Base-by-base conservation (phyloP, 1,140 invertebrate species). In the Parapsyche elsis region DNA sequence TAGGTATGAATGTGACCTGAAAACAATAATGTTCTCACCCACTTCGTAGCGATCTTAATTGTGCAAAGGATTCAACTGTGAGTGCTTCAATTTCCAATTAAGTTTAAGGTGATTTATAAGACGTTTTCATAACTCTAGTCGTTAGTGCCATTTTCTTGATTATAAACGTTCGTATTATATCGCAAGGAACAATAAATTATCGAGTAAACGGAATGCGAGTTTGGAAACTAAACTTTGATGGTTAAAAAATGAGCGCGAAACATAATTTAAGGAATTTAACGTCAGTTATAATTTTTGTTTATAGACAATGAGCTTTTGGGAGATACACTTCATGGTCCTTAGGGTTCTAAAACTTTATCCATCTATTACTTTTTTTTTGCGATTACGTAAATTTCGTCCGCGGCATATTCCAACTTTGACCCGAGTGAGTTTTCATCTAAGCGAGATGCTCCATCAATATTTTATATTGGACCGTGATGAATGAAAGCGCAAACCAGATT, bases 261-360 rank as follows among this genome's bases (percentile, higher is more conserved):
- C 57, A 61, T 19, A 61, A 61, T 61, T 61, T 61, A 61, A 19
- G 57, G 5, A 21, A 19, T 61, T 61, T 61, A 16, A 61, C 57
- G 1, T 21, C 14, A 23, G 74, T 23, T 19, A 59, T 76, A 76
- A 76, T 76, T 76, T 76, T 76, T 76, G 74, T 76, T 76, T 76
- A 76, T 76, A 61, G 74, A 24, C 74, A 49, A 76, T 49, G 74
- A 76, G 74, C 44, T 76, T 76, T 46, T 21, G 30, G n/a, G 49
- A 61, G 16, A 59, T 76, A 76, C 46, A 49, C 74, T 74, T 74
- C 38, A 45, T 44, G 24, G 71, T 46, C 74, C 46, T 74, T 19
- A 45, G 38, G 24, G 71, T 46, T 61, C 53, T 5, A 4, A 76
- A 76, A 76, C 74, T 76, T 76, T 76, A 76, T 59, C 49, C 46